Percentiles rank a stretch among this genome's conserved stretches.
These are phyloP conservation scores for Tiliqua scincoides DNA, from an alignment of 2,113 vertebrate genomes.

Conservation along the genomic window DNA sequence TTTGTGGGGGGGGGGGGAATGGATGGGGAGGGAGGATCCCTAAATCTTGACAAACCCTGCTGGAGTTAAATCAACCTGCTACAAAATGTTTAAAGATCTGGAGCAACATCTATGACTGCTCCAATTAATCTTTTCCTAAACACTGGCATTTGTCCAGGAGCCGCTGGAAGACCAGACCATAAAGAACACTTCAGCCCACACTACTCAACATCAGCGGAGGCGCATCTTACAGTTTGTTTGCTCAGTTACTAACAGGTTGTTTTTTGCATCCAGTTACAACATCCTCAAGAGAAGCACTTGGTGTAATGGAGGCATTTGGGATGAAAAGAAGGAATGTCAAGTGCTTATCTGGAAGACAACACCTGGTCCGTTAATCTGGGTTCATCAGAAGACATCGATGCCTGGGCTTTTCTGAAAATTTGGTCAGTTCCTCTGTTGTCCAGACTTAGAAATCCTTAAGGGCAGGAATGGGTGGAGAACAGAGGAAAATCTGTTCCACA, in stretches of 20 bases:
- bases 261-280: neutral
- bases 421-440: neutral
- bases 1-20: neutral
- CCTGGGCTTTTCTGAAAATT: neutral
- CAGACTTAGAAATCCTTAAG: neutral
- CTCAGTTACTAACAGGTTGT: neutral
- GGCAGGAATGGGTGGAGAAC: neutral
- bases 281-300: neutral
- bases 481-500: too few species aligned
- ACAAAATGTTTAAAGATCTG: constrained; percentile 1
- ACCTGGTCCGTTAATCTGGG: neutral
- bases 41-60: neutral
- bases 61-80: neutral
- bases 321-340: accelerated
- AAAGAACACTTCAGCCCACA: neutral
- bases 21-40: neutral
- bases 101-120: neutral
- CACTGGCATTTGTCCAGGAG: neutral
- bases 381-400: neutral
- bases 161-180: neutral
- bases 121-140: constrained; percentile 13
- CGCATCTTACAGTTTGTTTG: neutral
- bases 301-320: too few species aligned
- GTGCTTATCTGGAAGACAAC: neutral
- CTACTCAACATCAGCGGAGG: neutral